Evolutionary conservation across 2,888 invertebrate species (phyloP), one percentile per base, ranked within the genome.

Genomic region (Eristalinus sepulchralis): DNA sequence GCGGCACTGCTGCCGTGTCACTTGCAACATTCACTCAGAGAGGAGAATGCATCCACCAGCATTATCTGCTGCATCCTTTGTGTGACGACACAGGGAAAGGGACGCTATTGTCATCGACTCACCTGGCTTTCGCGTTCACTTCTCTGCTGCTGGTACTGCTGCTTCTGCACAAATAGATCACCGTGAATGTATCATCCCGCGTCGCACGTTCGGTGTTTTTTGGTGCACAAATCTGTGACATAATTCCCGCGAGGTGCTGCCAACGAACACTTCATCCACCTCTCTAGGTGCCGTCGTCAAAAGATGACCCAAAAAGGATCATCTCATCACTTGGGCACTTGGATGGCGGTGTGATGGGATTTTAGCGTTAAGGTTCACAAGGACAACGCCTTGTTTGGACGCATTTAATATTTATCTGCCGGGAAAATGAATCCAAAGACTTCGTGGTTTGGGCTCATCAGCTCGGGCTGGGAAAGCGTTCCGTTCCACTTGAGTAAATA

Each of bases 371-470:
- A 47, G 8, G 47, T 47, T 47, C 47, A 47, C 47, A 47, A 47
- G 47, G 47, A 47, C 47, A 47, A 47, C 47, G 39, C n/a, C 39
- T 39, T 33, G 53, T 73, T 60, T 71, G 47, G 66, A 34, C 60
- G 67, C 13, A 77, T 78, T 67, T 72, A 78, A 67, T 83, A 78
- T 83, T 83, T 72, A 78, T 72, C 72, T 68, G 39, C 17, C 66
- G 24, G 31, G 24, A 36, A 33, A 62, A 62, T 47, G 67, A 83
- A 78, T 72, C 78, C 78, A 83, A 83, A 83, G 78, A 72, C 34
- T 34, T 17, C 8, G 47, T 47, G 47, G 47, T 17, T 8, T 6
- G 47, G 6, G 39, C n/a, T 13, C 39, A 39, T 39, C 39, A 39
- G 13, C 6, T 39, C n/a, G 39, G 47, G 17, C 47, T 17, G 47